These are phyloP conservation scores for Drosophila borealis DNA, from an alignment of 2,888 invertebrate genomes.

Conservation along the genomic window DNA sequence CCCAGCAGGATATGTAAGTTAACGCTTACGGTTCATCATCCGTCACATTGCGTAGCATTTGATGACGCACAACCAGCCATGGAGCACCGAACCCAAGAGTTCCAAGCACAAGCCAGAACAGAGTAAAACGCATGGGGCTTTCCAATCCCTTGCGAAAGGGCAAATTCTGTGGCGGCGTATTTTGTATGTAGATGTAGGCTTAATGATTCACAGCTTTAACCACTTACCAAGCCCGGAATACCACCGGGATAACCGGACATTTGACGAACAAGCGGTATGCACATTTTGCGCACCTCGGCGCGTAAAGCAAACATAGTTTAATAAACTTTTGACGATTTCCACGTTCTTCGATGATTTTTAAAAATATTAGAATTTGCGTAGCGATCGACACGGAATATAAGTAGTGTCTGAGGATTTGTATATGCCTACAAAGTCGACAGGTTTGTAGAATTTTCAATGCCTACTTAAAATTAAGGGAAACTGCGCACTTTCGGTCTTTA, in stretches of 20 bases:
- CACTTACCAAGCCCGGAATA: constrained; percentile 71
- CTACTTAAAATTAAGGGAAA: constrained; percentile 32
- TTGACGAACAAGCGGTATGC: constrained; percentile 30
- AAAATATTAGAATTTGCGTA: background rate
- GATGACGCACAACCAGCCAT: constrained; percentile 65
- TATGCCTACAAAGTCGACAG: background rate
- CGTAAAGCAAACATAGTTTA: constrained; percentile 51
- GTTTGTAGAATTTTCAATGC: background rate
- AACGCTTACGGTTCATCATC: constrained; percentile 24
- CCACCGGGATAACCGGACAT: constrained; percentile 61
- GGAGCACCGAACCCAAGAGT: constrained; percentile 74
- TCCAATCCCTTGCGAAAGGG: constrained; percentile 65
- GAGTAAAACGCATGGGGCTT: constrained; percentile 70
- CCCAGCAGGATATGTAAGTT: background rate
- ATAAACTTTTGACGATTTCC: constrained; percentile 10
- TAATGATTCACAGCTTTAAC: background rate
- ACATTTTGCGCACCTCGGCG: constrained; percentile 23
- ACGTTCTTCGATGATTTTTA: constrained; percentile 5
- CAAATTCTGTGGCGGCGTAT: constrained; percentile 45
- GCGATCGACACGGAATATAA: background rate
- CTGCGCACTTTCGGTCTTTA: constrained; percentile 39
- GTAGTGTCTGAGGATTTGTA: background rate
- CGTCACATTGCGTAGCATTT: constrained; percentile 58
- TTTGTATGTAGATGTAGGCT: background rate
- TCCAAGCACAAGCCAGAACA: constrained; percentile 59